A percentile compares a stretch with the other conserved stretches of the same genome.
Conservation (phyloP, 2,888 invertebrate species). For the Pseudococcus viburni region DNA sequence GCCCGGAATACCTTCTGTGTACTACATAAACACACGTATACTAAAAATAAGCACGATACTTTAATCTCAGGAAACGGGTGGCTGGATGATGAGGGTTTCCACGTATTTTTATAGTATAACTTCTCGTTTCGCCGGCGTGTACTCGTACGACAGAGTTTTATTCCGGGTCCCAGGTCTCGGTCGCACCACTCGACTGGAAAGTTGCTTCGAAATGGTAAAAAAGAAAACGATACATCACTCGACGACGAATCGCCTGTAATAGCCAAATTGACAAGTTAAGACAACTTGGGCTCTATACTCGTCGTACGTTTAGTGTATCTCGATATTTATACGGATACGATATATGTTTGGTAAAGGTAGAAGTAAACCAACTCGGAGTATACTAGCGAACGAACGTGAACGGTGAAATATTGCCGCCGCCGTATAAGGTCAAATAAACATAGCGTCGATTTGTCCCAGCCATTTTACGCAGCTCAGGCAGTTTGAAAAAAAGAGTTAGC, state of each 20-base stretch:
- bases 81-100: not conserved
- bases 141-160: not conserved
- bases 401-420: not conserved
- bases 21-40: not conserved
- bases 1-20: not conserved
- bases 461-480: not conserved
- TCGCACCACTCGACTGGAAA: constrained; percentile 30
- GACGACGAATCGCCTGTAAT: constrained; percentile 44
- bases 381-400: not conserved
- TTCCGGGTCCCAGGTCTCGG: not conserved
- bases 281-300: not conserved
- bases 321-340: not conserved
- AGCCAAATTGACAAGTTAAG: constrained; percentile 47
- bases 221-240: constrained; percentile 40
- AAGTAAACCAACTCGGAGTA: not conserved
- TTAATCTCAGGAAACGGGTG: not conserved
- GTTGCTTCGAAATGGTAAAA: constrained; percentile 1
- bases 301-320: not conserved
- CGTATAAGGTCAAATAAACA: constrained; percentile 12
- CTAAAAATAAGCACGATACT: not conserved
- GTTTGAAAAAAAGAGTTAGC: not conserved
- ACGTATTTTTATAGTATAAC: not conserved
- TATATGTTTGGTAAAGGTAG: not conserved
- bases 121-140: not conserved
- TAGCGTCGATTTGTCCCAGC: constrained; percentile 11